phyloP scores from a whole-genome alignment of 1,140 invertebrate genomes.

The Teleopsis dalmanni region DNA sequence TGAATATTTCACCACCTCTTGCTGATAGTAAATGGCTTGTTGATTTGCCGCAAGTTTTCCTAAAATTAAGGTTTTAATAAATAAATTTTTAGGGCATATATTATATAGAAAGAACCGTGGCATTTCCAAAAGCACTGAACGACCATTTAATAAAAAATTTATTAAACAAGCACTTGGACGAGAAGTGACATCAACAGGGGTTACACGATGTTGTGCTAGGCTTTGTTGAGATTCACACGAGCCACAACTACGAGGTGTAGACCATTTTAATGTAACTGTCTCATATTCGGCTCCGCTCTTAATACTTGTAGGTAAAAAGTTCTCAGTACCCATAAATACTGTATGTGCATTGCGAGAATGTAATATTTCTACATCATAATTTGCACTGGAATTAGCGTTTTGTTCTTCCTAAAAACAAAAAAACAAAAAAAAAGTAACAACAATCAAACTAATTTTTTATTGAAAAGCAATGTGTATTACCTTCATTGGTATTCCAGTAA shows the following conservation, averaged over 20 bases:
- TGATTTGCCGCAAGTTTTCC: slow-evolving; percentile 76
- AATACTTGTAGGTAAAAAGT: slow-evolving; percentile 46
- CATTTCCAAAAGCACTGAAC: slow-evolving; percentile 92
- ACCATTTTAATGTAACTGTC: slow-evolving; percentile 88
- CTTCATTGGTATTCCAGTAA: slow-evolving; percentile 98
- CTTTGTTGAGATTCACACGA: slow-evolving; percentile 71
- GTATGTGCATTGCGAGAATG: slow-evolving; percentile 79
- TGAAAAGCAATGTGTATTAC: slow-evolving; percentile 21
- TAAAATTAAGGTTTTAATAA: slow-evolving; percentile 10
- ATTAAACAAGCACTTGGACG: slow-evolving; percentile 92
- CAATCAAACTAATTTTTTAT: background rate
- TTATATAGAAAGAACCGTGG: slow-evolving; percentile 49
- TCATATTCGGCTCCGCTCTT: slow-evolving; percentile 51
- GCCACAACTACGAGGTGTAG: slow-evolving; percentile 80
- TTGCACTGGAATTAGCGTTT: slow-evolving; percentile 93
- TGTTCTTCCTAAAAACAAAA: slow-evolving; percentile 68
- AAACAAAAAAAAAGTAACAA: slow-evolving; percentile 6
- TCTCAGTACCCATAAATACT: slow-evolving; percentile 59
- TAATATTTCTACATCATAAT: slow-evolving; percentile 96
- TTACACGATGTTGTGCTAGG: slow-evolving; percentile 78
- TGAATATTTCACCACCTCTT: slow-evolving; percentile 93
- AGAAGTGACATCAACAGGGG: slow-evolving; percentile 91
- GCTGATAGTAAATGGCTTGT: slow-evolving; percentile 89
- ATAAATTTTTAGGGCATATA: background rate
- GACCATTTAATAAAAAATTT: slow-evolving; percentile 88